These are phyloP conservation scores for Oriolus oriolus DNA, from an alignment of 2,113 vertebrate genomes.

Conservation along the genomic window DNA sequence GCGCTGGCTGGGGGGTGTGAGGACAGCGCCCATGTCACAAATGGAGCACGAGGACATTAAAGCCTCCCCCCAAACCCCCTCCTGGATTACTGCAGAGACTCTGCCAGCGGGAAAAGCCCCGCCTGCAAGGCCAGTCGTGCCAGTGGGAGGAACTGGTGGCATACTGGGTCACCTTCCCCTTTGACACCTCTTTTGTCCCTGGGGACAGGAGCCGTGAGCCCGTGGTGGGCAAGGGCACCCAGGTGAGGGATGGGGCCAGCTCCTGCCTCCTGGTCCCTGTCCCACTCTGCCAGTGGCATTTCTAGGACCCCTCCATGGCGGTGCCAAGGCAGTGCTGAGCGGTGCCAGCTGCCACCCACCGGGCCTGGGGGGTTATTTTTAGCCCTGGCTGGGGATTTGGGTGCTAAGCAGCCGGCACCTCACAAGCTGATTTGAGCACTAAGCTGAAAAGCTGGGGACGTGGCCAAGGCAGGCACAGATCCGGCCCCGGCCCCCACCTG, in stretches of 20 bases:
- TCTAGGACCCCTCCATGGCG: not conserved
- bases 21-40: fast-evolving
- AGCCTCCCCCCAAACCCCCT: no score
- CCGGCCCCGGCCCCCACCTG: not conserved
- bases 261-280: fast-evolving
- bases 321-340: not conserved
- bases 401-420: conserved; percentile 48
- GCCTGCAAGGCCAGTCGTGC: fast-evolving
- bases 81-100: not conserved
- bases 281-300: not conserved
- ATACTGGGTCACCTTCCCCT: not conserved
- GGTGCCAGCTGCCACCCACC: not conserved
- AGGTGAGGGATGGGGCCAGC: not conserved
- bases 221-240: fast-evolving
- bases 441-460: conserved; percentile 39
- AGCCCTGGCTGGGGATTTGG: conserved; percentile 49
- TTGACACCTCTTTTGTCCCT: not conserved
- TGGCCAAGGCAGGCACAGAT: not conserved
- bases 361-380: conserved; percentile 32
- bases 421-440: conserved; percentile 52
- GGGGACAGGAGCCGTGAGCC: not conserved
- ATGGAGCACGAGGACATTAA: not conserved
- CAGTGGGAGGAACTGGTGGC: not conserved
- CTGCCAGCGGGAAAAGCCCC: fast-evolving
- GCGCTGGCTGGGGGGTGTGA: not conserved